Percentiles rank a stretch among this genome's conserved stretches.
Evolutionary conservation across 2,888 invertebrate species (phyloP).

Genomic region (Boloria selene): DNA sequence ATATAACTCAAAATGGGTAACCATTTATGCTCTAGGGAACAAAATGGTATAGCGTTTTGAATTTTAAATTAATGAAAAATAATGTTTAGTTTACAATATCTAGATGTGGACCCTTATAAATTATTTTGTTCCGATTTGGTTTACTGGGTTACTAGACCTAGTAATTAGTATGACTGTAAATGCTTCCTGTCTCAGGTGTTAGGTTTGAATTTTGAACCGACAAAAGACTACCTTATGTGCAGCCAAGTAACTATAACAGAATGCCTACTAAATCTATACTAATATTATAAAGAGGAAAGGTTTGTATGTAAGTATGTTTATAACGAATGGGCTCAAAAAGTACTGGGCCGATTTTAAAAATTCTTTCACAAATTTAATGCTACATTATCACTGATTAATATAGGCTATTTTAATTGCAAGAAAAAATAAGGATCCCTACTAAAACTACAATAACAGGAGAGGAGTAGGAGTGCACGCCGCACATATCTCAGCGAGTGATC

Average conservation of each 20-base stretch:
- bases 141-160: constrained; percentile 21
- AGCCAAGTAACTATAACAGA: not conserved
- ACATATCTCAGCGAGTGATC: too few species aligned
- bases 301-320: not conserved
- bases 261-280: too few species aligned
- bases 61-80: not conserved
- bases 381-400: too few species aligned
- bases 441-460: too few species aligned
- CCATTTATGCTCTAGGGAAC: constrained; percentile 3
- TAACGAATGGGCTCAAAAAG: too few species aligned
- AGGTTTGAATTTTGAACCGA: constrained; percentile 4
- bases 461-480: too few species aligned
- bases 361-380: too few species aligned
- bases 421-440: too few species aligned
- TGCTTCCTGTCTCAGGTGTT: constrained; percentile 14
- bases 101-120: not conserved
- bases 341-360: too few species aligned
- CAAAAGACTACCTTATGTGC: not conserved
- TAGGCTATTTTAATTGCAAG: too few species aligned
- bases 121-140: constrained; percentile 21
- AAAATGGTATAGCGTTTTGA: not conserved
- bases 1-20: constrained; percentile 14
- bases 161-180: constrained; percentile 23
- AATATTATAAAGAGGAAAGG: too few species aligned
- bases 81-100: not conserved